These are phyloP conservation scores for Intellagama lesueurii DNA, from an alignment of 2,797 vertebrate species.

Conservation along the genomic window DNA sequence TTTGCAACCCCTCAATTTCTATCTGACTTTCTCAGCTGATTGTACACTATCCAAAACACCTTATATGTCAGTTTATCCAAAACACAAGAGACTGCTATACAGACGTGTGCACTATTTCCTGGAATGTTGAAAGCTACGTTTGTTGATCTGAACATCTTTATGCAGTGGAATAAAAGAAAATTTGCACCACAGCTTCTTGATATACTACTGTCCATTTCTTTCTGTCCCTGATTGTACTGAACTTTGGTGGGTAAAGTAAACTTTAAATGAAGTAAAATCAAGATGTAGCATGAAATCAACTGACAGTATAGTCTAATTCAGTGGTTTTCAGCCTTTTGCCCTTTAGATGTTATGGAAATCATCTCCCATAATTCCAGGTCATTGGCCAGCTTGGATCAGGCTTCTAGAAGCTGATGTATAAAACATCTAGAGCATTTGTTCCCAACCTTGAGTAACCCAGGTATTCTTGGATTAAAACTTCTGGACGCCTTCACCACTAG, in stretches of 20 bases:
- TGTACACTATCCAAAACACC: background rate
- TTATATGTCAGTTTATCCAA: background rate
- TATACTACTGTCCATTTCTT: background rate
- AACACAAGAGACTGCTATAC: background rate
- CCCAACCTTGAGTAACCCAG: too few relatives aligned
- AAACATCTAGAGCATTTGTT: too few relatives aligned
- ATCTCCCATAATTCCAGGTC: too few relatives aligned
- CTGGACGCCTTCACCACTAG: too few relatives aligned
- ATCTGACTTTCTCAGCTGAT: slow-evolving; percentile 21
- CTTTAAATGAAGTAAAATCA: background rate
- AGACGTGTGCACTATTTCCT: background rate
- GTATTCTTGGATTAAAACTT: too few relatives aligned
- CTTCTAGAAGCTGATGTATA: too few relatives aligned
- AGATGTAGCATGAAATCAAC: background rate
- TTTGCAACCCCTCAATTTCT: background rate
- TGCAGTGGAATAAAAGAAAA: background rate
- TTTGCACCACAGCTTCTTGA: background rate
- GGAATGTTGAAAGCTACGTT: background rate
- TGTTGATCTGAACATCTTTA: background rate
- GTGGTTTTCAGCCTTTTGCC: too few relatives aligned
- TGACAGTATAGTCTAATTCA: slow-evolving; percentile 12
- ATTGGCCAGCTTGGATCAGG: too few relatives aligned
- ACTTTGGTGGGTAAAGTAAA: background rate
- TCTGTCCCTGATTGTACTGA: background rate
- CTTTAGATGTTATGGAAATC: too few relatives aligned